Base-by-base conservation (phyloP, 2,888 invertebrate genomes). In the Horisme vitalbata region DNA sequence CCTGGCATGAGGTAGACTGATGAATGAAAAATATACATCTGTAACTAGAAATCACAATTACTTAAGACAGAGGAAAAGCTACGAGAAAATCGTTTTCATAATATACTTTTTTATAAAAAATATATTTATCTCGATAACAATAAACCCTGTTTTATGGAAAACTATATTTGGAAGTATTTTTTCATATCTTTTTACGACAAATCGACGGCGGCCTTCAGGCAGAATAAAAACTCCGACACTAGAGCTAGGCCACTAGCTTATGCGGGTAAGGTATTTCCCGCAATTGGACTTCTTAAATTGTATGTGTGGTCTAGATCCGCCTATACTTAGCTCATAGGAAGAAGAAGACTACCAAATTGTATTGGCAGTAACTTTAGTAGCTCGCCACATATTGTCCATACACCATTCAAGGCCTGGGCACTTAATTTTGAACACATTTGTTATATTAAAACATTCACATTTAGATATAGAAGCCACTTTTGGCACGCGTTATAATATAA, bases 381-480 rank as follows among this genome's bases (percentile, higher is more conserved):
- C 57, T 59, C 46, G 47, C 34, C 35, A 56, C 33, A 41, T 68
- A 71, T 71, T 70, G 65, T 71, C 69, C 68, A 63, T 61, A 58
- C 55, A 55, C 41, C 58, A 52, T 57, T 37, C 57, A 59, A 48
- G 43, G 47, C 52, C 57, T 70, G 73, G 74, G 72, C 77, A 79
- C 74, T 63, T 56, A 68, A 68, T 67, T 72, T 74, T 75, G 81
- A 82, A 82, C 82, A 82, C 80, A 78, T 76, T 61, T 52, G 59
- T 73, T 70, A 50, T 37, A 51, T 48, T 41, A 34, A 45, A 38
- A 41, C 41, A 51, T 34, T 27, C 41, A 48, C 43, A 60, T 59
- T 54, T 57, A 63, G 51, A 51, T 61, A 64, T 61, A 69, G 52
- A 75, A 75, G 82, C 80, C 79, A 79, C 63, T 69, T 71, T 83